phyloP scores from a whole-genome alignment of 2,113 vertebrate genomes.

The Phalacrocorax aristotelis region DNA sequence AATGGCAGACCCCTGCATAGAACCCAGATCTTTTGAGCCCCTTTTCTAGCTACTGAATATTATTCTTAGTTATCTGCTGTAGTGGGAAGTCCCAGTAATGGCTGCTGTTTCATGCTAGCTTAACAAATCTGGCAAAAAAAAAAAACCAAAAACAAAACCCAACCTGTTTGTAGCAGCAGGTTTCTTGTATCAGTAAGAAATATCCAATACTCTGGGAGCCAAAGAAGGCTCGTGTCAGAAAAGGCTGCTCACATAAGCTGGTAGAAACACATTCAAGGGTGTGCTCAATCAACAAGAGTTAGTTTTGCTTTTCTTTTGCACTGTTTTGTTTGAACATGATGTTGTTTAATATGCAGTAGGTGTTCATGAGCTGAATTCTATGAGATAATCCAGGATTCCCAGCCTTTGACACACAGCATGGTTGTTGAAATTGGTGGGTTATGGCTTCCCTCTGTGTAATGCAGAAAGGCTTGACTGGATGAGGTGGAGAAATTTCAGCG shows the following conservation, averaged over 20 bases:
- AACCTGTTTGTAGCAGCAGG: background rate
- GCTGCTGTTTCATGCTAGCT: background rate
- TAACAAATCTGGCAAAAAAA: background rate
- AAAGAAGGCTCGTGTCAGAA: background rate
- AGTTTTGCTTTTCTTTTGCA: background rate
- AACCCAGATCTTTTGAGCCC: background rate
- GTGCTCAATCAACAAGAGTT: background rate
- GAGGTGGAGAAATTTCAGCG: background rate
- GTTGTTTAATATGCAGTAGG: background rate
- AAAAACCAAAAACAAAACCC: too few species aligned
- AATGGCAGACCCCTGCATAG: fast-evolving
- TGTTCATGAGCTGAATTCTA: constrained; percentile 9
- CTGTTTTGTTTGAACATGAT: constrained; percentile 15
- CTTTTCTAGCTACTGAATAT: background rate
- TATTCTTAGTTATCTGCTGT: background rate
- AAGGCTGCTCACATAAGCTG: background rate
- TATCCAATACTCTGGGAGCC: background rate
- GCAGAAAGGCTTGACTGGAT: background rate
- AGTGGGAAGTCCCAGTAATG: background rate
- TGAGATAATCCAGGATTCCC: background rate
- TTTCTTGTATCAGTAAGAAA: background rate
- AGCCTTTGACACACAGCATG: background rate
- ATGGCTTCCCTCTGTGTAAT: background rate
- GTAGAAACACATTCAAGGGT: background rate
- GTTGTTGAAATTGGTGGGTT: background rate